These are phyloP conservation scores for Drosophila subquinaria DNA, from an alignment of 2,888 invertebrate species.

Conservation along the genomic window DNA sequence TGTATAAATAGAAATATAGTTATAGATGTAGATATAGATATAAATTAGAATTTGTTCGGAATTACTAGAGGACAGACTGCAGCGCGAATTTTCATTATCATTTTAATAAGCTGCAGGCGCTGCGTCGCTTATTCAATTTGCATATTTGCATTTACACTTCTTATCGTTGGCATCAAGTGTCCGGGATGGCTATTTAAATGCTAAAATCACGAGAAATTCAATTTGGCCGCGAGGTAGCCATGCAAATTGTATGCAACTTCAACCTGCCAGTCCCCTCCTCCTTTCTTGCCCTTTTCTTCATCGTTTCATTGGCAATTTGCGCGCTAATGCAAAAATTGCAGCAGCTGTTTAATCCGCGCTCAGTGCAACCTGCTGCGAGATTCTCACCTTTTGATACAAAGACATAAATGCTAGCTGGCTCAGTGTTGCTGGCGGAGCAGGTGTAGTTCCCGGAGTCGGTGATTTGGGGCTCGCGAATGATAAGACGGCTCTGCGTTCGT, in stretches of 20 bases:
- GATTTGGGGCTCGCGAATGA: constrained; percentile 93
- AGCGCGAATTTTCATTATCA: constrained; percentile 59
- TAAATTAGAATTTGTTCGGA: constrained; percentile 59
- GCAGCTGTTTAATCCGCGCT: constrained; percentile 44
- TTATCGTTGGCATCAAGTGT: constrained; percentile 58
- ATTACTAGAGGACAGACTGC: constrained; percentile 30
- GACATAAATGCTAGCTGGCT: constrained; percentile 95
- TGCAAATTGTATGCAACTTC: constrained; percentile 60
- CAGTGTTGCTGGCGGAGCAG: constrained; percentile 95
- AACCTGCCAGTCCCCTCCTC: constrained; percentile 21
- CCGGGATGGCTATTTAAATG: constrained; percentile 70
- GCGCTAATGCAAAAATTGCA: constrained; percentile 38
- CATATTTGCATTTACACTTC: constrained; percentile 78
- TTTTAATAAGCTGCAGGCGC: constrained; percentile 72
- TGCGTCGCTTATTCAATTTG: constrained; percentile 55
- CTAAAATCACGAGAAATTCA: constrained; percentile 69
- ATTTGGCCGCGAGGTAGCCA: constrained; percentile 57
- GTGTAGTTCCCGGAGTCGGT: constrained; percentile 96
- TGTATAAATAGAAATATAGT: not conserved
- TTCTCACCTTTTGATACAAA: constrained; percentile 95
- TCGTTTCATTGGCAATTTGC: constrained; percentile 20
- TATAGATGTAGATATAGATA: constrained; percentile 33
- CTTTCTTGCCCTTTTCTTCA: not conserved
- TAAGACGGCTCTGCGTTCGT: constrained; percentile 93
- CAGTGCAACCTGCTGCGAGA: constrained; percentile 18